phyloP scores from a whole-genome alignment of 2,888 invertebrate species.

The Protophormia terraenovae region DNA sequence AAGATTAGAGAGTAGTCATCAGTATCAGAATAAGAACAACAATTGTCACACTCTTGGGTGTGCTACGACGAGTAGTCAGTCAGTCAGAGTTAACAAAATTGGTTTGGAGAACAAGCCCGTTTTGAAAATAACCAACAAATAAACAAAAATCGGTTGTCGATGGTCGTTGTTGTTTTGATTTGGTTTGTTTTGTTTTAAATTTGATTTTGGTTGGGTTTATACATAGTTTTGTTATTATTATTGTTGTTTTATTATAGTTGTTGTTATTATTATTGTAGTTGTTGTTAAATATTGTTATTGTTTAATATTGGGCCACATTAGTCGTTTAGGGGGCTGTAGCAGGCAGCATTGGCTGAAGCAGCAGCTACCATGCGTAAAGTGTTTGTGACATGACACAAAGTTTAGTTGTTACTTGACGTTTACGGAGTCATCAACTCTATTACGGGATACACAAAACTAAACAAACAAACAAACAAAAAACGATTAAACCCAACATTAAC shows the following conservation, averaged over 20 bases:
- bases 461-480: neutral
- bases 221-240: too few species aligned
- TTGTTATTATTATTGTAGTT: constrained; percentile 15
- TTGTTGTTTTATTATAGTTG: too few species aligned
- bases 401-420: constrained; percentile 78
- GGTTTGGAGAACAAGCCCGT: constrained; percentile 63
- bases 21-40: constrained; percentile 19
- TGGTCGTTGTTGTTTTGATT: constrained; percentile 54
- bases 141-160: constrained; percentile 38
- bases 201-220: constrained; percentile 33
- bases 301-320: constrained; percentile 61
- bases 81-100: constrained; percentile 44
- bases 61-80: constrained; percentile 7
- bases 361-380: constrained; percentile 63
- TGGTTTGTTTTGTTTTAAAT: constrained; percentile 4
- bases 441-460: constrained; percentile 35
- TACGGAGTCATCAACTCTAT: constrained; percentile 76
- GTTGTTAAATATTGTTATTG: constrained; percentile 47
- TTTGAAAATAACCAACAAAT: constrained; percentile 26
- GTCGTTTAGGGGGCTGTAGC: constrained; percentile 47
- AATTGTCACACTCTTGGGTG: constrained; percentile 41
- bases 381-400: constrained; percentile 72
- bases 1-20: constrained; percentile 1
- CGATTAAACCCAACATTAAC: neutral
- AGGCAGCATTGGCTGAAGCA: constrained; percentile 2